Conservation (phyloP, 92 coral and sea anemone genomes). For the Actinostola sp. region DNA sequence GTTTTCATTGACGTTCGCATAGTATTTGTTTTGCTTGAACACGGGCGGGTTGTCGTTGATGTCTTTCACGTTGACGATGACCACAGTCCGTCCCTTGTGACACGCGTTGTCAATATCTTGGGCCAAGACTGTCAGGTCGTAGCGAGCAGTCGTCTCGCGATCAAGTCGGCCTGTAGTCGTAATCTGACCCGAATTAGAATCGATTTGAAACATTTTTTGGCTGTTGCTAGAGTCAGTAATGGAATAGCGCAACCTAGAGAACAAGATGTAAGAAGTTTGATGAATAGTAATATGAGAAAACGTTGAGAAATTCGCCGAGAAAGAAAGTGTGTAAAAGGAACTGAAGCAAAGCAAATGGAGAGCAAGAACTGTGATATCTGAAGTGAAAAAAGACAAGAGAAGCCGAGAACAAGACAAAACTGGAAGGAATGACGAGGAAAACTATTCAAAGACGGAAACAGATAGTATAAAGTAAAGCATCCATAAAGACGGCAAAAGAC, state of each 20-base stretch:
- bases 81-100: constrained; percentile 88
- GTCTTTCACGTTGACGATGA: constrained; percentile 57
- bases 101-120: constrained; percentile 56
- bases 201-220: constrained; percentile 44
- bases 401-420: too few species aligned
- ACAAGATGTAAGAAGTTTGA: background rate
- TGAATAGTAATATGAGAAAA: too few species aligned
- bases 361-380: too few species aligned
- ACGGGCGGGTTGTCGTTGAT: constrained; percentile 64
- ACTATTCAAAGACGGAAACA: too few species aligned
- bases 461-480: too few species aligned
- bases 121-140: constrained; percentile 66
- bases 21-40: constrained; percentile 37
- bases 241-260: constrained; percentile 63
- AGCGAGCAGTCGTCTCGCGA: constrained; percentile 55
- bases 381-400: too few species aligned
- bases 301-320: too few species aligned
- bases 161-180: constrained; percentile 52
- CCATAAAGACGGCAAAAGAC: too few species aligned
- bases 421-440: too few species aligned
- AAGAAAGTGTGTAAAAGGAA: too few species aligned
- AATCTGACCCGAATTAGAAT: constrained; percentile 51
- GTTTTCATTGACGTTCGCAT: constrained; percentile 53
- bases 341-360: too few species aligned
- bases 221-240: constrained; percentile 63